Evolutionary conservation across 2,888 invertebrate species (phyloP), one percentile per base, ranked within the genome.

Genomic region (Thymelicus sylvestris): DNA sequence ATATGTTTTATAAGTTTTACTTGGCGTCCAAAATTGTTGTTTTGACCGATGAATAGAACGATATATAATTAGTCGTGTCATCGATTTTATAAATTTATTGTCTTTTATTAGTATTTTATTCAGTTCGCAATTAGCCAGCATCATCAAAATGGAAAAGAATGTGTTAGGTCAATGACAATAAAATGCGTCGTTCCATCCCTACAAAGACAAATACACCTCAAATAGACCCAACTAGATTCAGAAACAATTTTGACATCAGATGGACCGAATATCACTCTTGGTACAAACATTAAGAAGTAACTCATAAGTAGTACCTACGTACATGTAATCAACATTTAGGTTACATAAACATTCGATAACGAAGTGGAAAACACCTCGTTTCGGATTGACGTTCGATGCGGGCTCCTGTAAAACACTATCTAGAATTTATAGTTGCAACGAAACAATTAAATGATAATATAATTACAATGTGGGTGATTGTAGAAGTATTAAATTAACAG

Each of bases 281-380:
- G 12, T n/a, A 3, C 19, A 3, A 19, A 52, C 6, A 19, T 19
- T 6, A 52, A 19, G 15, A 8, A 19, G 19, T 10, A 15, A n/a
- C n/a, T 0, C 7, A 3, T 6, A 52, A 52, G 19, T 52, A 52
- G 50, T 19, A 7, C 19, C 7, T 44, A 41, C 31, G 31, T 31
- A 31, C 31, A 0, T 41, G 44, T 44, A 44, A 44, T 44, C 24
- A 76, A 72, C 74, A 77, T 88, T 84, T 85, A 80, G 87, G 90
- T 83, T 83, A 81, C 90, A 90, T 92, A 90, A 92, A 92, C 87
- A 87, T 86, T 79, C 78, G 87, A 88, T 89, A 67, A 81, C 50
- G 50, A 15, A 8, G 50, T 52, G 15, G 19, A 15, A 52, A 52
- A 19, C 50, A 52, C 50, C 15, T 52, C 8, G 50, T 52, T 52